phyloP scores from a whole-genome alignment of 2,888 invertebrate genomes.

The Dusona sp. region DNA sequence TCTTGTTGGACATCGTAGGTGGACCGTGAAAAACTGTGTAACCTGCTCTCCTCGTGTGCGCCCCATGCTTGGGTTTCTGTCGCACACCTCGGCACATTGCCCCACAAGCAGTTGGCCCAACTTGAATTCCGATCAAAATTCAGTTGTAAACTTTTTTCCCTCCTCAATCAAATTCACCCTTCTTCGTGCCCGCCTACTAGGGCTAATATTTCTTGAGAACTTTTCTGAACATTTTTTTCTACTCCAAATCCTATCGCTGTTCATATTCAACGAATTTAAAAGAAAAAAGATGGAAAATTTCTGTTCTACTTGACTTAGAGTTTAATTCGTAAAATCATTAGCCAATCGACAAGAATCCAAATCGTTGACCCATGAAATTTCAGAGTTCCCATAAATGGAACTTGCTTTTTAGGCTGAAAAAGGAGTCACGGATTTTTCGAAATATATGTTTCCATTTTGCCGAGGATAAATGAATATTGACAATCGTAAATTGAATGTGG shows the following conservation, averaged over 20 bases:
- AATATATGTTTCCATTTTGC: neutral
- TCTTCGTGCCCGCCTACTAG: constrained; percentile 2
- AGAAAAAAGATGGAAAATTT: neutral
- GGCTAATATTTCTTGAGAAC: constrained; percentile 15
- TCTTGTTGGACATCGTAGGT: constrained; percentile 58
- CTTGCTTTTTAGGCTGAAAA: constrained; percentile 1
- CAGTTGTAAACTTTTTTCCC: constrained; percentile 18
- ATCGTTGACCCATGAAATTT: neutral
- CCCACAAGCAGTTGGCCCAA: constrained; percentile 15
- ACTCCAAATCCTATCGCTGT: neutral
- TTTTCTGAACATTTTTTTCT: neutral
- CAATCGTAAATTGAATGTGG: constrained; percentile 33
- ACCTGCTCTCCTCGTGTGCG: constrained; percentile 45
- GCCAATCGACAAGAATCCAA: neutral
- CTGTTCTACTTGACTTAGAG: neutral
- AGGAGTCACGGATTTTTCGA: neutral
- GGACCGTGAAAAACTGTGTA: constrained; percentile 64
- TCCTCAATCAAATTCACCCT: neutral
- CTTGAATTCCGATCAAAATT: constrained; percentile 51
- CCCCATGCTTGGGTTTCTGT: constrained; percentile 40
- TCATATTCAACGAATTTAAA: neutral
- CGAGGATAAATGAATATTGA: constrained; percentile 56
- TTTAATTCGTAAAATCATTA: neutral
- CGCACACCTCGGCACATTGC: constrained; percentile 11
- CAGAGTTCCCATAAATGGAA: neutral